phyloP scores from a whole-genome alignment of 2,888 invertebrate genomes.

The Sabatieria punctata region DNA sequence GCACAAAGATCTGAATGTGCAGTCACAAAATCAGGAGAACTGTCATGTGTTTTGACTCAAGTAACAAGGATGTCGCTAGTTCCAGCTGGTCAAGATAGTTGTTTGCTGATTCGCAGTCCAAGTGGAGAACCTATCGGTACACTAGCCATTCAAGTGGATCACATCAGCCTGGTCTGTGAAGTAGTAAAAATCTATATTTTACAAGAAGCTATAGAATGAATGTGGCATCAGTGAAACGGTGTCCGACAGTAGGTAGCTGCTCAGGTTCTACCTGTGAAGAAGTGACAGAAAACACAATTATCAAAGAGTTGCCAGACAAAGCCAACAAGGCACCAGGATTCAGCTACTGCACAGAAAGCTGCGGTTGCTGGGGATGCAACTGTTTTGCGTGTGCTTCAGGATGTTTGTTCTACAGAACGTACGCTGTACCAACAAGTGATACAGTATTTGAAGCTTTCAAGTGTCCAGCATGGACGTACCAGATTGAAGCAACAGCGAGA shows the following conservation, averaged over 20 bases:
- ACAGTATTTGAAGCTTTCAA: constrained; percentile 4
- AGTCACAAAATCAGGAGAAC: background rate
- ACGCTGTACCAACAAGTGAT: background rate
- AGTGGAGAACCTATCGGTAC: background rate
- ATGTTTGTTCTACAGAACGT: background rate
- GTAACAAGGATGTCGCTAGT: background rate
- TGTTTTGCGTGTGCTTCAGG: background rate
- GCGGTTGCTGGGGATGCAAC: background rate
- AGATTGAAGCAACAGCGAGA: background rate
- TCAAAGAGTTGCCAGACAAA: background rate
- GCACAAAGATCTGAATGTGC: background rate
- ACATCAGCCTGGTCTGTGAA: background rate
- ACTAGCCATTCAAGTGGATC: background rate
- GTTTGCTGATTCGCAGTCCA: background rate
- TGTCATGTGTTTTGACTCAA: background rate
- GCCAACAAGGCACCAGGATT: background rate
- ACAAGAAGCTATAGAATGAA: background rate
- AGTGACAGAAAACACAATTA: background rate
- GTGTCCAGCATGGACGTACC: background rate
- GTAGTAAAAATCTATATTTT: background rate
- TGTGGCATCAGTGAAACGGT: background rate
- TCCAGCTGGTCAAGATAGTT: background rate
- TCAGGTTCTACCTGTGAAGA: background rate
- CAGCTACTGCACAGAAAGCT: background rate
- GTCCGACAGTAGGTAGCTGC: background rate